phyloP scores from a whole-genome alignment of 1,140 invertebrate genomes.

The Pogonognathellus flavescens region DNA sequence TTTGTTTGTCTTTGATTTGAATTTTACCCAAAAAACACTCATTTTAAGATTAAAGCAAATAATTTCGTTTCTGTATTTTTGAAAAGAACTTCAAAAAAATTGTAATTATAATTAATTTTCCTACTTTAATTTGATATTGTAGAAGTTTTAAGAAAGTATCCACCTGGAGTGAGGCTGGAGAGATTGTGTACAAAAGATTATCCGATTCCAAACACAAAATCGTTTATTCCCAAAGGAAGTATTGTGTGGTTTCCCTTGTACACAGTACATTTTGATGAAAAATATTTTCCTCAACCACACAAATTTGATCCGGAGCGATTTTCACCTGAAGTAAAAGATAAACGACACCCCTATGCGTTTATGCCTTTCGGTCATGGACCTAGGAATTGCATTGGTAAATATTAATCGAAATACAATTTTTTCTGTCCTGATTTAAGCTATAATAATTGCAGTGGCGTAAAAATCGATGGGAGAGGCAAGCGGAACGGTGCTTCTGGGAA shows the following conservation, averaged over 20 bases:
- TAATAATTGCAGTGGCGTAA: too few species aligned
- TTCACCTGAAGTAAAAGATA: background rate
- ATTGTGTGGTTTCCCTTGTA: background rate
- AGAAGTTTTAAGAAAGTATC: constrained; percentile 71
- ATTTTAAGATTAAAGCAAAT: too few species aligned
- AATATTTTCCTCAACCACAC: constrained; percentile 71
- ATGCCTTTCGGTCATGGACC: constrained; percentile 46
- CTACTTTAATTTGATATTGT: too few species aligned
- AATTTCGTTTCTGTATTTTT: too few species aligned
- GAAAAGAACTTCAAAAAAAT: too few species aligned
- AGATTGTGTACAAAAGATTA: constrained; percentile 67
- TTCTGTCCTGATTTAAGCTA: too few species aligned
- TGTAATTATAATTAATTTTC: too few species aligned
- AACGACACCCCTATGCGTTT: constrained; percentile 39
- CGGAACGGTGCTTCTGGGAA: too few species aligned
- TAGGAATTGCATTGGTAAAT: constrained; percentile 10
- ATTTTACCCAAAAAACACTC: too few species aligned
- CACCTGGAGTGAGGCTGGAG: constrained; percentile 72
- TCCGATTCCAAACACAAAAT: constrained; percentile 69
- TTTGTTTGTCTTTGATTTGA: too few species aligned
- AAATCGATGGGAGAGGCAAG: too few species aligned
- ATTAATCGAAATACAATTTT: too few species aligned
- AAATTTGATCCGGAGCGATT: constrained; percentile 72
- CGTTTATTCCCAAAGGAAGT: constrained; percentile 69
- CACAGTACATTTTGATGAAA: constrained; percentile 49